phyloP scores from a whole-genome alignment of 2,113 vertebrate species.

The Coracopsis vasa region DNA sequence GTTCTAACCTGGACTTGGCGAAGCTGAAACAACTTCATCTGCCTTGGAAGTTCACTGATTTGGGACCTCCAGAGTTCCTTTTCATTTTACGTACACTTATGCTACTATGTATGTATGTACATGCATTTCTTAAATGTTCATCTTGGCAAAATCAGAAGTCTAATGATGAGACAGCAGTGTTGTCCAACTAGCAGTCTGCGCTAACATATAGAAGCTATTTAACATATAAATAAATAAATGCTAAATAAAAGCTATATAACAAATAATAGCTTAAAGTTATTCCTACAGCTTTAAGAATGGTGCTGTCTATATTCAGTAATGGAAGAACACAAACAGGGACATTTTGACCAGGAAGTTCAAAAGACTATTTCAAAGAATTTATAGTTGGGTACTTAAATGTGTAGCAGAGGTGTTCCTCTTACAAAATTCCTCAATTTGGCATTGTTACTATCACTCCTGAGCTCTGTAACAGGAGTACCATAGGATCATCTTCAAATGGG shows the following conservation, averaged over 20 bases:
- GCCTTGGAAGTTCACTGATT: neutral
- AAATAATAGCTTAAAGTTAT: neutral
- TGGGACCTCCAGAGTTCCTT: neutral
- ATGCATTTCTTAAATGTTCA: neutral
- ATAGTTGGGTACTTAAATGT: neutral
- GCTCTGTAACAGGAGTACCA: neutral
- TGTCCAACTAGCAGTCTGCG: neutral
- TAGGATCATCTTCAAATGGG: neutral
- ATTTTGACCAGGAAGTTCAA: neutral
- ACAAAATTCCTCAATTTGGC: neutral
- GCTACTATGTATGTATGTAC: neutral
- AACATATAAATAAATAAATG: neutral
- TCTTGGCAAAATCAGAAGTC: neutral
- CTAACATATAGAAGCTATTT: neutral
- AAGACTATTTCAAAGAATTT: neutral
- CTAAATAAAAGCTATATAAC: neutral
- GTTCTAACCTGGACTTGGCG: neutral
- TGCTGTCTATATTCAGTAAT: neutral
- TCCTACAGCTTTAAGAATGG: neutral
- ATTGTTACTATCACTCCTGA: neutral
- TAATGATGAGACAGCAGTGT: neutral
- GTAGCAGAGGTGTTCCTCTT: neutral
- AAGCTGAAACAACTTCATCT: neutral
- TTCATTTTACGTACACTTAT: neutral
- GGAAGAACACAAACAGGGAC: neutral